A percentile compares a stretch with the other conserved stretches of the same genome.
Evolutionary conservation across 2,113 vertebrate species (phyloP).

Genomic region (Tragelaphus scriptus): DNA sequence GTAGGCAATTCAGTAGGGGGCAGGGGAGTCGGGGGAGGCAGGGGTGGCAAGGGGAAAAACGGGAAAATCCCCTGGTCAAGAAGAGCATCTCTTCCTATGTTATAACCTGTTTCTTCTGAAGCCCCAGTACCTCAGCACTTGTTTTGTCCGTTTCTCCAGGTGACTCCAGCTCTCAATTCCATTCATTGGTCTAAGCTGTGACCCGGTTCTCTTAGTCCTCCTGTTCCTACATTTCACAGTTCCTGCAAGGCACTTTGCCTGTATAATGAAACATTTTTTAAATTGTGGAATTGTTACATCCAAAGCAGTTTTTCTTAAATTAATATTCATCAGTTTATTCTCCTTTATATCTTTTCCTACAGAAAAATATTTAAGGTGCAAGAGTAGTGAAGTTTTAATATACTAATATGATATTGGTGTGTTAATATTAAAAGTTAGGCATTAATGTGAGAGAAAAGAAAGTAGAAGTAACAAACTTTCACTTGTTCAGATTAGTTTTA

Average conservation of each 20-base stretch:
- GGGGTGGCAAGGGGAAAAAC: not conserved
- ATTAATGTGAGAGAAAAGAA: not conserved
- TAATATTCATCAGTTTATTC: not conserved
- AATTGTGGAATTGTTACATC: not conserved
- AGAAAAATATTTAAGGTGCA: not conserved
- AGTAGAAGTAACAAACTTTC: not conserved
- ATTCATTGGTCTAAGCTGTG: not conserved
- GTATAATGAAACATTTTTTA: not conserved
- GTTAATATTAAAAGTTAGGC: not conserved
- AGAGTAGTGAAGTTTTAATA: not conserved
- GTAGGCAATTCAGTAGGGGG: not conserved
- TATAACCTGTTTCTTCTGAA: not conserved
- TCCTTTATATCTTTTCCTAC: not conserved
- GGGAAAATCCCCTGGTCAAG: not conserved
- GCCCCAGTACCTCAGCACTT: not conserved
- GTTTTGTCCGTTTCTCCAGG: not conserved
- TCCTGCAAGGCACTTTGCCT: not conserved
- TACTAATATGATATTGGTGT: not conserved
- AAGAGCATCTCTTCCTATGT: not conserved
- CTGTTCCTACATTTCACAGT: not conserved
- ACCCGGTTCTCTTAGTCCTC: not conserved
- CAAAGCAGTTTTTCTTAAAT: not conserved
- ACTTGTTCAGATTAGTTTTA: not conserved
- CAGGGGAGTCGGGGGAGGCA: not conserved
- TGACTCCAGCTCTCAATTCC: not conserved